A percentile compares a stretch with the other conserved stretches of the same genome.
phyloP scores from a whole-genome alignment of 2,888 invertebrate species.

The Athalia cordata region DNA sequence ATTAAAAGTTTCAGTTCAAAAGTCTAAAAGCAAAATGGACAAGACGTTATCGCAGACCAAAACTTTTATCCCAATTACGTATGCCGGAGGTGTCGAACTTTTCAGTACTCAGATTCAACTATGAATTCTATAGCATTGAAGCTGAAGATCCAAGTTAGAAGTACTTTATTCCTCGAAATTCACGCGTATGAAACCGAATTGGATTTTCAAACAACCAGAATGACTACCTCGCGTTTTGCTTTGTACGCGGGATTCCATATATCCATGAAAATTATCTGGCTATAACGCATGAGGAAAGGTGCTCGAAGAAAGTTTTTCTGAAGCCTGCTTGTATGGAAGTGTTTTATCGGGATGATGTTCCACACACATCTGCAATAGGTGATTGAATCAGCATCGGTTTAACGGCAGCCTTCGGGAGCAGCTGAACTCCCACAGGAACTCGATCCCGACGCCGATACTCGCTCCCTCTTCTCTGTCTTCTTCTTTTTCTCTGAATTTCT shows the following conservation, averaged over 20 bases:
- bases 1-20: slow-evolving; percentile 19
- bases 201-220: too few species aligned
- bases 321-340: neutral
- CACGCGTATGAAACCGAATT: too few species aligned
- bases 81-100: too few species aligned
- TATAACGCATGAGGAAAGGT: too few species aligned
- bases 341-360: slow-evolving; percentile 24
- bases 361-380: slow-evolving; percentile 45
- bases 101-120: too few species aligned
- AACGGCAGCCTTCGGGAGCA: slow-evolving; percentile 46
- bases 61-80: neutral
- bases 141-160: too few species aligned
- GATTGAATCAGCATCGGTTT: slow-evolving; percentile 59
- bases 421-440: slow-evolving; percentile 31
- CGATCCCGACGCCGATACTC: slow-evolving; percentile 22
- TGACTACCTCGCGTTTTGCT: too few species aligned
- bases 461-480: neutral
- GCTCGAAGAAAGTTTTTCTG: too few species aligned
- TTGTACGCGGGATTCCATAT: too few species aligned
- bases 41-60: slow-evolving; percentile 8
- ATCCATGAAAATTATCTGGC: too few species aligned
- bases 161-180: too few species aligned
- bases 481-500: slow-evolving; percentile 2
- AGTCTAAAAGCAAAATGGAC: slow-evolving; percentile 17
- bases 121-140: too few species aligned